These are phyloP conservation scores for Corythornis leucogaster DNA, from an alignment of 2,797 vertebrate species.

Conservation along the genomic window DNA sequence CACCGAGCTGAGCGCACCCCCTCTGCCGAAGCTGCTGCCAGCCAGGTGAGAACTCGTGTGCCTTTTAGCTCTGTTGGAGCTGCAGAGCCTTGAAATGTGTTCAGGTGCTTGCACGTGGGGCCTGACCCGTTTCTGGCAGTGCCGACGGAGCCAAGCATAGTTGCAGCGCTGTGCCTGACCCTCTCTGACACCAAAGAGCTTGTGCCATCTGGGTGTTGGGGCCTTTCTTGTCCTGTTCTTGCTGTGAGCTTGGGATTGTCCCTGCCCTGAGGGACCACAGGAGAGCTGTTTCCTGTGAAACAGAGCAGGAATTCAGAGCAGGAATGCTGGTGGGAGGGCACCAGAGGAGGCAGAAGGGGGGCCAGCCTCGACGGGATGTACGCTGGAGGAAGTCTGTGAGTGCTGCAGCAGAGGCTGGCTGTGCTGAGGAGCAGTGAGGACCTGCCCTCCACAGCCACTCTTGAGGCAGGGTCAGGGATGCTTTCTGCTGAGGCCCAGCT, in stretches of 20 bases:
- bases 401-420: neutral
- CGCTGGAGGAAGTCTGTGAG: neutral
- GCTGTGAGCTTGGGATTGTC: neutral
- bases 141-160: neutral
- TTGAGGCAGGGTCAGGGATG: neutral
- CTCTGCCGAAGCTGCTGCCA: slow-evolving; percentile 86
- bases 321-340: neutral
- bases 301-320: neutral
- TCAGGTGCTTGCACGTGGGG: neutral
- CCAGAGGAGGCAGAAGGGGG: neutral
- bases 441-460: fast-evolving
- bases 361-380: fast-evolving
- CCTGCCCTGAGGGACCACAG: neutral
- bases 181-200: neutral
- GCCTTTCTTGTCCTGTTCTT: neutral
- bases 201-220: fast-evolving
- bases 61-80: neutral
- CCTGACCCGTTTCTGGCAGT: fast-evolving
- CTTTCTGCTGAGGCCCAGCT: slow-evolving; percentile 16
- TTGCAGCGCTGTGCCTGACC: neutral
- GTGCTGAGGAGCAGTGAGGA: neutral
- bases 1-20: slow-evolving; percentile 80
- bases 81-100: neutral
- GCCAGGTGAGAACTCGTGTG: slow-evolving; percentile 88
- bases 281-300: neutral